A percentile compares a stretch with the other conserved stretches of the same genome.
These are phyloP conservation scores for Neelides sp. DNA, from an alignment of 1,140 invertebrate genomes.

Conservation along the genomic window DNA sequence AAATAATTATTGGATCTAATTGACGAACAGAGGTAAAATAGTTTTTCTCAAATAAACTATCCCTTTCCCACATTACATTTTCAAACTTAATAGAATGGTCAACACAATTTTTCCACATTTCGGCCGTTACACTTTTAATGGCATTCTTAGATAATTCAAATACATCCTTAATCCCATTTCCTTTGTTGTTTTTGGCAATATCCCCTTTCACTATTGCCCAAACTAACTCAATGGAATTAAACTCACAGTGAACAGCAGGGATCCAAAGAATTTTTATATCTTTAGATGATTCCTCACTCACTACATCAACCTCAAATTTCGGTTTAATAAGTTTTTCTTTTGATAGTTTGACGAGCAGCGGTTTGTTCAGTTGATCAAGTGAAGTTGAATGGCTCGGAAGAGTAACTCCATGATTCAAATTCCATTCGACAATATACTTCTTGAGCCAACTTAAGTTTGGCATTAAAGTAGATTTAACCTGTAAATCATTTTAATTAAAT, in stretches of 20 bases:
- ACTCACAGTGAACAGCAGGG: slow-evolving; percentile 1
- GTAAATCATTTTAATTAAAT: neutral
- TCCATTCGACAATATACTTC: neutral
- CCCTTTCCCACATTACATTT: neutral
- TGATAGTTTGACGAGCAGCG: neutral
- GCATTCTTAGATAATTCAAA: neutral
- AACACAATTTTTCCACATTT: neutral
- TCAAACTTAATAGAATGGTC: neutral
- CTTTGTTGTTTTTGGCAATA: neutral
- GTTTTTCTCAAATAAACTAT: too few species aligned
- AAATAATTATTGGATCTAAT: too few species aligned
- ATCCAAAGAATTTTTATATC: slow-evolving; percentile 2
- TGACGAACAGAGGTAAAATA: too few species aligned
- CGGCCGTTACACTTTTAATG: neutral
- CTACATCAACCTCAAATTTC: neutral
- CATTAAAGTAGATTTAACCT: neutral
- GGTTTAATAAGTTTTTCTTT: neutral
- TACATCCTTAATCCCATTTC: slow-evolving; percentile 1
- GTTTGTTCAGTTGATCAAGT: neutral
- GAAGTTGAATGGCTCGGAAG: neutral
- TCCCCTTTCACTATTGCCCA: neutral
- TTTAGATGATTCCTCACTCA: neutral
- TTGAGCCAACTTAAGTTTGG: neutral
- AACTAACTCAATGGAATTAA: slow-evolving; percentile 1
- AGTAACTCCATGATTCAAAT: neutral